Percentiles rank a stretch among this genome's conserved stretches.
Evolutionary conservation across 2,113 vertebrate species (phyloP).

Genomic region (Callipepla squamata): DNA sequence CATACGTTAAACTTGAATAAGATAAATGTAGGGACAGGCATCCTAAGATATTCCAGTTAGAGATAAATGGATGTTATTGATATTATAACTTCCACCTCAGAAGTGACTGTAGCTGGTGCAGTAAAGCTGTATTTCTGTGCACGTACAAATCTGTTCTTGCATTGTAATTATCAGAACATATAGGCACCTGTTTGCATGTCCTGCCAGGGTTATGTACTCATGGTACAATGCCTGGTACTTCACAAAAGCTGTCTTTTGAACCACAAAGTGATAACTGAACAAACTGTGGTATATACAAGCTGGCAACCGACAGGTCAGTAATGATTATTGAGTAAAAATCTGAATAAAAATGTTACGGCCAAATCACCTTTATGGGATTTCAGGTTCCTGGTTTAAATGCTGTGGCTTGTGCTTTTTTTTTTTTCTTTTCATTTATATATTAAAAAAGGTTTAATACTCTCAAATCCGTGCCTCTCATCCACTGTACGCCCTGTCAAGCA

Average conservation of each 20-base stretch:
- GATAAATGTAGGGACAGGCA: not conserved
- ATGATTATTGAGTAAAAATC: not conserved
- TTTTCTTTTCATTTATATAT: not conserved
- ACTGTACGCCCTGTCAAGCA: fast-evolving
- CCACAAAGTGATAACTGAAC: not conserved
- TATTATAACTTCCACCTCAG: not conserved
- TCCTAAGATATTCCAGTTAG: not conserved
- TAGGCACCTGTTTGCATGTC: not conserved
- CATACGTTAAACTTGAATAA: not conserved
- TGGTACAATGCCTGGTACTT: not conserved
- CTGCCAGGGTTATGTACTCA: not conserved
- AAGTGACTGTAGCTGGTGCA: not conserved
- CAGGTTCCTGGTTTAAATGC: not conserved
- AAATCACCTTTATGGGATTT: conserved; percentile 9
- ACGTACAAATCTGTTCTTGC: not conserved
- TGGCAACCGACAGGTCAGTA: not conserved
- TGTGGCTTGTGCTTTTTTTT: not conserved
- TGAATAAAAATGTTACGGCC: not conserved
- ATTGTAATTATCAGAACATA: not conserved
- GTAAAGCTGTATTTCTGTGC: not conserved
- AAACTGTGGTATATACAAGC: not conserved
- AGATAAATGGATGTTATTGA: not conserved
- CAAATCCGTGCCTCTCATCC: not conserved
- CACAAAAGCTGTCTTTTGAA: not conserved
- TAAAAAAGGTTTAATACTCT: not conserved